Conservation (phyloP, 2,113 vertebrate genomes). For the Atlantisia rogersi region DNA sequence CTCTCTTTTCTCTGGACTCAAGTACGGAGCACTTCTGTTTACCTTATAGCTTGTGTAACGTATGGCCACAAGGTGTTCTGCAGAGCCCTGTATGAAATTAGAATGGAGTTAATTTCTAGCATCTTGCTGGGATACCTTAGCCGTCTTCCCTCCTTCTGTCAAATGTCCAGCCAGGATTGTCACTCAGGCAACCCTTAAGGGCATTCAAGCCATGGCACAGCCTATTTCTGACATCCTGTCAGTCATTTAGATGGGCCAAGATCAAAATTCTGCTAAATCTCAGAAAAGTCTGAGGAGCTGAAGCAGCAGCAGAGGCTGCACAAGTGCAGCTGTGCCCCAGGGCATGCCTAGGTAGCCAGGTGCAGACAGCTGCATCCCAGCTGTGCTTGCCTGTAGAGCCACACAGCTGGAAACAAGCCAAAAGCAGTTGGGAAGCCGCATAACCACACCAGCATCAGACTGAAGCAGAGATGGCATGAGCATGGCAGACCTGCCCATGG, state of each 20-base stretch:
- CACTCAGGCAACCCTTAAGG: neutral
- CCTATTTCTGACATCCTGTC: neutral
- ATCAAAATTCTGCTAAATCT: neutral
- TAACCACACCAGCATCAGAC: neutral
- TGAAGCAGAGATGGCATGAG: neutral
- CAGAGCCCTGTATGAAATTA: neutral
- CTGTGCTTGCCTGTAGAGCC: neutral
- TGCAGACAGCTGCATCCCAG: constrained; percentile 48
- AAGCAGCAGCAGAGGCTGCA: neutral
- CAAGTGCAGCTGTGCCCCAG: neutral
- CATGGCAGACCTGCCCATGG: constrained; percentile 33
- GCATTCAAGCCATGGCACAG: neutral
- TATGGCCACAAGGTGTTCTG: neutral
- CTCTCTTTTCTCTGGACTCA: neutral
- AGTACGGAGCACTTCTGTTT: neutral
- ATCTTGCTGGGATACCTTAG: neutral
- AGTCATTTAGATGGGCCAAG: neutral
- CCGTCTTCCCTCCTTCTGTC: neutral
- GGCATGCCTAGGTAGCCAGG: neutral
- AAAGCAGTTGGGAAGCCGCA: neutral
- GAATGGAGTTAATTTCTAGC: neutral
- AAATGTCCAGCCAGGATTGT: neutral
- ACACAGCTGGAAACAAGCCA: constrained; percentile 11
- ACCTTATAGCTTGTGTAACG: neutral
- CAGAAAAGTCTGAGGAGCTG: neutral